These are phyloP conservation scores for Lithosia quadra DNA, from an alignment of 2,888 invertebrate species.

Conservation along the genomic window DNA sequence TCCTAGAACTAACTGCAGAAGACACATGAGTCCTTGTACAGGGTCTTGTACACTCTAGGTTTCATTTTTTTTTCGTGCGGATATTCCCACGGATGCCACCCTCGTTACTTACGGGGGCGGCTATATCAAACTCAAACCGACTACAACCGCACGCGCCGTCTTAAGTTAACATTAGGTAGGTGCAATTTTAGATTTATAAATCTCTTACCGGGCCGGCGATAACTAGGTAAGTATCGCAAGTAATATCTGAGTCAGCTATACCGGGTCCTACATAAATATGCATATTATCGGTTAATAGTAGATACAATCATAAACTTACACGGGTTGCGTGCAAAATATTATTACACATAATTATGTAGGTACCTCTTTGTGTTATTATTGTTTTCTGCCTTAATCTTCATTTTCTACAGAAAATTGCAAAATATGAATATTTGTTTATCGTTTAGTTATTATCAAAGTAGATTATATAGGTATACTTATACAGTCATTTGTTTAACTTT, in stretches of 20 bases:
- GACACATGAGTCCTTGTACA: neutral
- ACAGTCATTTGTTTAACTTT: neutral
- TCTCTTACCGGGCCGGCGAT: too few relatives aligned
- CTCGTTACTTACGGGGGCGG: too few relatives aligned
- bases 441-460: neutral
- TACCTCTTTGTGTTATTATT: neutral
- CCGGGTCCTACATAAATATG: too few relatives aligned
- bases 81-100: too few relatives aligned
- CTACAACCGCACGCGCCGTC: too few relatives aligned
- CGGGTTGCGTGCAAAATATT: neutral
- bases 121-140: too few relatives aligned
- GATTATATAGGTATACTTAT: neutral
- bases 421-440: neutral
- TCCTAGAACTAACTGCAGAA: neutral
- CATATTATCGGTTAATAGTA: neutral
- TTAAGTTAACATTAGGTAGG: too few relatives aligned
- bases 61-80: too few relatives aligned
- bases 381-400: neutral
- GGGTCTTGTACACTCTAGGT: too few relatives aligned
- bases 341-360: neutral
- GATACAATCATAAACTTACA: neutral
- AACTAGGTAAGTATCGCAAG: too few relatives aligned
- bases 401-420: neutral
- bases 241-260: neutral
- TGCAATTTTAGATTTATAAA: too few relatives aligned